Percentiles rank a stretch among this genome's conserved stretches.
Conservation (phyloP, 2,113 vertebrate genomes). For the Lasiurus borealis region DNA sequence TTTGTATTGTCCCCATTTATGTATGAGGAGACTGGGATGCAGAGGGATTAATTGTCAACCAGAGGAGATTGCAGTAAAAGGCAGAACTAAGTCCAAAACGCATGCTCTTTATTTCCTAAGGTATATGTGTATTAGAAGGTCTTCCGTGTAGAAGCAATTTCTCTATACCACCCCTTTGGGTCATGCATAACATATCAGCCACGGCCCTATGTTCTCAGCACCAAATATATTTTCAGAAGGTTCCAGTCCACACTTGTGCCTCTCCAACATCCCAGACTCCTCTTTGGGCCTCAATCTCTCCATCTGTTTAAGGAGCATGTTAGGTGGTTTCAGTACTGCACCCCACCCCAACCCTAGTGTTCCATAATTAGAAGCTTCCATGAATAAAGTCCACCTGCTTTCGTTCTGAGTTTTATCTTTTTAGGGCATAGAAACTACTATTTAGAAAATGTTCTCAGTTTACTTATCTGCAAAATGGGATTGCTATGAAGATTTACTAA, state of each 20-base stretch:
- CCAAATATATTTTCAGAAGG: not conserved
- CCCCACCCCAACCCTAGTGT: fast-evolving
- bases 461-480: not conserved
- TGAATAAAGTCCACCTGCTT: not conserved
- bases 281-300: not conserved
- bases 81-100: not conserved
- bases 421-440: not conserved
- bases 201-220: fast-evolving
- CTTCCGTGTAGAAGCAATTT: fast-evolving
- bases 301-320: not conserved
- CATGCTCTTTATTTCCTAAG: not conserved
- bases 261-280: not conserved
- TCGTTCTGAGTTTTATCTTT: not conserved
- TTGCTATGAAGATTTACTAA: not conserved
- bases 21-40: not conserved
- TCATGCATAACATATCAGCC: fast-evolving
- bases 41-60: not conserved
- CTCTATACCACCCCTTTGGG: not conserved
- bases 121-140: fast-evolving
- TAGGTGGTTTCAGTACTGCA: too few relatives aligned
- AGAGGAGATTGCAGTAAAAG: not conserved
- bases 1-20: not conserved
- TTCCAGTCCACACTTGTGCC: not conserved
- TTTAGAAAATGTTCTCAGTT: not conserved
- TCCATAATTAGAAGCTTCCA: not conserved